These are phyloP conservation scores for Cryptophagus acutangulus DNA, from an alignment of 2,888 invertebrate species.

Conservation along the genomic window DNA sequence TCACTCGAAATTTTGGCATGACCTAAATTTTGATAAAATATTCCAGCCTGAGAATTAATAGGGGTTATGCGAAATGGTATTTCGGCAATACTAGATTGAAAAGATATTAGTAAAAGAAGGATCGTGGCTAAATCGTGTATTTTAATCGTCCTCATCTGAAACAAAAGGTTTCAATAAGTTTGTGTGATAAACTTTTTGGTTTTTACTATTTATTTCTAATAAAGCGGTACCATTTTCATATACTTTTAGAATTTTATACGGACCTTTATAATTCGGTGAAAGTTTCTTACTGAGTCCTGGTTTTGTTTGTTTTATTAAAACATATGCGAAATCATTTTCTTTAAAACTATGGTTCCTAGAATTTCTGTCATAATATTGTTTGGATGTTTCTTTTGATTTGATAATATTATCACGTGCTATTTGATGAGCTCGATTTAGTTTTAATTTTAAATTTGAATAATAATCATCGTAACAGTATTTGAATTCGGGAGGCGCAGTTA, in stretches of 20 bases:
- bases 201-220: slow-evolving; percentile 1
- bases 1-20: no score
- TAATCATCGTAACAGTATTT: slow-evolving; percentile 1
- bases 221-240: background rate
- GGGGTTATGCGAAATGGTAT: no score
- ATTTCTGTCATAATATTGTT: slow-evolving; percentile 1
- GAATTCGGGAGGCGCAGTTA: background rate
- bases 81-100: no score
- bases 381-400: background rate
- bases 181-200: background rate
- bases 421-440: slow-evolving; percentile 2
- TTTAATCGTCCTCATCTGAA: slow-evolving; percentile 1
- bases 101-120: no score
- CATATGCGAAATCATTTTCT: slow-evolving; percentile 2
- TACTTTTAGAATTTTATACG: slow-evolving; percentile 1
- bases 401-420: background rate
- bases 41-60: no score
- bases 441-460: background rate
- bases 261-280: background rate
- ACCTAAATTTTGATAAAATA: no score
- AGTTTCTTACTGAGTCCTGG: slow-evolving; percentile 3
- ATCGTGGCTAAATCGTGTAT: no score
- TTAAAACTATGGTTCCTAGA: background rate
- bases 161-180: slow-evolving; percentile 4
- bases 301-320: slow-evolving; percentile 2